Conservation (phyloP, 2,888 invertebrate species). For the Horisme vitalbata region DNA sequence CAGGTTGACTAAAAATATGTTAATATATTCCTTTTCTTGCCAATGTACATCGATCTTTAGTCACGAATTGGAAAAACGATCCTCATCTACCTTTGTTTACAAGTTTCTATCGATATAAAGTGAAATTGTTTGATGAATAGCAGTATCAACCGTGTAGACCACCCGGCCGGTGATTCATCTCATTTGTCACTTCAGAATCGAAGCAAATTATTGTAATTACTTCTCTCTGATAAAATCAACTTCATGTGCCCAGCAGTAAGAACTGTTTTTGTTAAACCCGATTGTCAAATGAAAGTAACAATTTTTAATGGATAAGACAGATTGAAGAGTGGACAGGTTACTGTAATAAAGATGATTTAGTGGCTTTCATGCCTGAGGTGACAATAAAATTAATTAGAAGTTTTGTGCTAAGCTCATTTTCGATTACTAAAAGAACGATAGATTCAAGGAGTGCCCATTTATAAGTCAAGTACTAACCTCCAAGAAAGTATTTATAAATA, state of each 20-base stretch:
- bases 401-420: too few relatives aligned
- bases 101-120: slow-evolving; percentile 45
- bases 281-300: slow-evolving; percentile 22
- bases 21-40: too few relatives aligned
- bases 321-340: slow-evolving; percentile 19
- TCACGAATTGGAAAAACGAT: slow-evolving; percentile 55
- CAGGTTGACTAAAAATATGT: too few relatives aligned
- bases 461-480: too few relatives aligned
- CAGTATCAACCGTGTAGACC: slow-evolving; percentile 51
- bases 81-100: slow-evolving; percentile 19
- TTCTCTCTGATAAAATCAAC: slow-evolving; percentile 10
- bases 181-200: slow-evolving; percentile 61
- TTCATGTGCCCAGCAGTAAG: slow-evolving; percentile 1
- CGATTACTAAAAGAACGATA: background rate
- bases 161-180: slow-evolving; percentile 52
- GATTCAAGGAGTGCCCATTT: too few relatives aligned
- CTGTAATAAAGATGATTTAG: slow-evolving; percentile 22
- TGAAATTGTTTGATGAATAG: slow-evolving; percentile 70
- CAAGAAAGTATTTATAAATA: too few relatives aligned
- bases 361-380: slow-evolving; percentile 8
- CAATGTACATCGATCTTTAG: slow-evolving; percentile 18
- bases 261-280: slow-evolving; percentile 6
- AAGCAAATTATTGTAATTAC: slow-evolving; percentile 24
- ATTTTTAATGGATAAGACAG: slow-evolving; percentile 22
- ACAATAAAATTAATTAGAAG: slow-evolving; percentile 8